Evolutionary conservation across 2,113 vertebrate species (phyloP), one percentile per base, ranked within the genome.

Genomic region (Monopterus albus): DNA sequence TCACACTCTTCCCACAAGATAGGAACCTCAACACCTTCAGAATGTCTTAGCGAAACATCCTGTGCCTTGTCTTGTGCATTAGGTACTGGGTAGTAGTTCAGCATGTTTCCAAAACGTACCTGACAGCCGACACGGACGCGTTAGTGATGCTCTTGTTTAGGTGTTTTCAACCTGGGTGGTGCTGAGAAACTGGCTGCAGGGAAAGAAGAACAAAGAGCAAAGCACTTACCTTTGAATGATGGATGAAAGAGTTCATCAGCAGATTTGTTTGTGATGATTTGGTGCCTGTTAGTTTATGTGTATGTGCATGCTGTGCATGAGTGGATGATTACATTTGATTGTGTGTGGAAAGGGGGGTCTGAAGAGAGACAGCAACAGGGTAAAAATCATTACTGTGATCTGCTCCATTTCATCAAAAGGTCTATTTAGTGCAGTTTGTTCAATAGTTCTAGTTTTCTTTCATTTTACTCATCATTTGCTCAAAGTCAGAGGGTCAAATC

Each of bases 311-410:
- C 51, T 46, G 57, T 68, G 78, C 76, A 65, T 81, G 85, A 88
- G 77, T 82, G 77, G 60, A 67, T 82, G 86, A 84, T 81, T 84
- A 71, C 20, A 71, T 84, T 47, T 80, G 73, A 84, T 75, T 79
- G 60, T 69, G 23, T 23, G 12, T 13, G 23, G 3, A 31, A 51
- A 15, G 14, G 52, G 12, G 72, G 25, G 38, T 17, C 7, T 47
- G 46, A 56, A 17, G 28, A 55, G 72, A 65, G 50, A 61, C 31
- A 14, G 39, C 79, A 62, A 75, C 74, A 66, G 72, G 57, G 38
- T 75, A 38, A 31, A n/a, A 55, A 74, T 81, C 78, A 85, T 84
- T 73, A 78, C 38, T 31, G 31, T 33, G 72, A 83, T 69, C 6
- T 28, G 59, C 47, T 50, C 72, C 55, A 58, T 88, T 82, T 86